A percentile compares a stretch with the other conserved stretches of the same genome.
These are phyloP conservation scores for Urocolius indicus DNA, from an alignment of 2,113 vertebrate species.

Conservation along the genomic window DNA sequence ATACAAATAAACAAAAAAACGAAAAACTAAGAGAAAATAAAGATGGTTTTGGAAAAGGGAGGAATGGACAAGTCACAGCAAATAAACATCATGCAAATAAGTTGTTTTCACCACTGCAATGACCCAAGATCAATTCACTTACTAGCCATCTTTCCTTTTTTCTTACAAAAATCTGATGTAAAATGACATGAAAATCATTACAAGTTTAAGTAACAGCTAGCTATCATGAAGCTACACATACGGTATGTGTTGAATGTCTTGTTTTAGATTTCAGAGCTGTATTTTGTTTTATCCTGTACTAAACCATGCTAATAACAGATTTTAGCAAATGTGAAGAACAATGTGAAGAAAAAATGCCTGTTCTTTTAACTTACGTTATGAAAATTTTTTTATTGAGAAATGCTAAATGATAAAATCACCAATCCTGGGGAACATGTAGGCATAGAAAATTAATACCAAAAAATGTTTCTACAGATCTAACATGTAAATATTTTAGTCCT, in stretches of 20 bases:
- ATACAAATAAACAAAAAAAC: constrained; percentile 69
- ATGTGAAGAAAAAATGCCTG: background rate
- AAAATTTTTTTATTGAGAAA: constrained; percentile 3
- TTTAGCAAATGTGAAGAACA: constrained; percentile 6
- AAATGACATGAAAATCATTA: constrained; percentile 77
- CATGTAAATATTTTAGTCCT: background rate
- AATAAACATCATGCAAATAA: constrained; percentile 79
- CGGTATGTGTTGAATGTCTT: background rate
- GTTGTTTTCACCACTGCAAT: constrained; percentile 78
- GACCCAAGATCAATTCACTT: constrained; percentile 81
- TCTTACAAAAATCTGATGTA: constrained; percentile 89
- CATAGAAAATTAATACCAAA: constrained; percentile 11
- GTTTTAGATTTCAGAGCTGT: background rate
- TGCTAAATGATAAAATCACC: constrained; percentile 17
- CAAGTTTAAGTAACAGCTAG: constrained; percentile 71
- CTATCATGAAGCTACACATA: constrained; percentile 37
- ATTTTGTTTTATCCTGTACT: background rate
- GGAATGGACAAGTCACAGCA: constrained; percentile 87
- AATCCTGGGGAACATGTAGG: constrained; percentile 1
- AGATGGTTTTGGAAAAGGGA: constrained; percentile 74
- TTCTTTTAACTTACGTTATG: background rate
- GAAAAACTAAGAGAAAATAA: constrained; percentile 70
- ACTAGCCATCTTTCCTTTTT: constrained; percentile 95
- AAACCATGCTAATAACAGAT: background rate
- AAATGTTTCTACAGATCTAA: background rate